phyloP scores from a whole-genome alignment of 1,140 invertebrate genomes.

The Eufriesea mexicana region DNA sequence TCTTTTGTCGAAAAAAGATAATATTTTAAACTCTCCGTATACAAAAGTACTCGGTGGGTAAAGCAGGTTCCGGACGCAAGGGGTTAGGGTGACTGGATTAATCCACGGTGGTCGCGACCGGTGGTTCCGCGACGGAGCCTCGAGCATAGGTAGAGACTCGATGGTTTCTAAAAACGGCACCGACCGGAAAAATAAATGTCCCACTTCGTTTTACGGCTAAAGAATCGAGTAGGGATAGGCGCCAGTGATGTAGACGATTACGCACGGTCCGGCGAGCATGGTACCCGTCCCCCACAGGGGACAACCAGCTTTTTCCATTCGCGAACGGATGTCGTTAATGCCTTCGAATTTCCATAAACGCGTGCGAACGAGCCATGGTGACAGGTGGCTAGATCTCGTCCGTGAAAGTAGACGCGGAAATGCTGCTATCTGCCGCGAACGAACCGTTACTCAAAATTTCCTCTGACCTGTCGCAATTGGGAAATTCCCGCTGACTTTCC shows the following conservation, averaged over 20 bases:
- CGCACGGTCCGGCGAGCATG: conserved; percentile 55
- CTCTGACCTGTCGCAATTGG: background rate
- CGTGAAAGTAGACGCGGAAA: conserved; percentile 6
- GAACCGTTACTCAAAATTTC: background rate
- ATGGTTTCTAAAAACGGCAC: background rate
- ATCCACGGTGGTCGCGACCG: too few species aligned
- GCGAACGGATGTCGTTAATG: conserved; percentile 59
- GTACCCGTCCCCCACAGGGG: conserved; percentile 37
- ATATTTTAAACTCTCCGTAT: too few species aligned
- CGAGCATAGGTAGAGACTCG: background rate
- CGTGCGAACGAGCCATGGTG: background rate
- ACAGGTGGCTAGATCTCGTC: conserved; percentile 9
- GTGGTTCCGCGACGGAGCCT: too few species aligned
- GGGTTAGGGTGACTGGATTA: too few species aligned
- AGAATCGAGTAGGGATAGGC: conserved; percentile 56
- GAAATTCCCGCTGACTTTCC: background rate
- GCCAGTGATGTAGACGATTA: conserved; percentile 65
- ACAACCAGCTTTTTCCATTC: conserved; percentile 55
- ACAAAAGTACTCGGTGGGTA: too few species aligned
- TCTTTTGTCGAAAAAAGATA: too few species aligned
- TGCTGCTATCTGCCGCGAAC: background rate
- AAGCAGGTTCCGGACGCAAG: too few species aligned
- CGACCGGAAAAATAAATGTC: conserved; percentile 41
- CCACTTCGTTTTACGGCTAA: conserved; percentile 35
- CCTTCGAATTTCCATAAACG: conserved; percentile 61